Conservation (phyloP, 1,140 invertebrate genomes). For the Bradynema listronoti region DNA sequence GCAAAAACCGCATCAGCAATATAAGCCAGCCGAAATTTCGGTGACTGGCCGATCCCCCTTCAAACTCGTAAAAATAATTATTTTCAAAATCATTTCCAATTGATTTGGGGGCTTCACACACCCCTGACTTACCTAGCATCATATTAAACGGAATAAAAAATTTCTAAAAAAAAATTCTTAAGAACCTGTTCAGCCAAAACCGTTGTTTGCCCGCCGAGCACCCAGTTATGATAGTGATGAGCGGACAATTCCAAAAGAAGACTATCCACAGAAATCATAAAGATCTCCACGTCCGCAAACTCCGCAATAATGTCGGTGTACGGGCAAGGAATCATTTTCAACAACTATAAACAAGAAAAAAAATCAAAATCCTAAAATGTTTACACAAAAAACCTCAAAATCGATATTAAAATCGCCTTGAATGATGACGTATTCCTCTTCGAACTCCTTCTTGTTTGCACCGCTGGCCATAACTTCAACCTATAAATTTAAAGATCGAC, state of each 20-base stretch:
- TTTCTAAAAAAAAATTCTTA: no score
- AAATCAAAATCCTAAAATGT: not conserved
- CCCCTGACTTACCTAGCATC: no score
- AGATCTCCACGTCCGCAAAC: slow-evolving; percentile 58
- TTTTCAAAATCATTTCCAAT: no score
- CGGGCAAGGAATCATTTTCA: slow-evolving; percentile 33
- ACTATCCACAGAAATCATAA: slow-evolving; percentile 53
- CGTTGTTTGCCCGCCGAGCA: slow-evolving; percentile 51
- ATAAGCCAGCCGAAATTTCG: no score
- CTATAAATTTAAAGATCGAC: no score
- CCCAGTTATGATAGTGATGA: slow-evolving; percentile 56
- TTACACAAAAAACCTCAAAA: not conserved
- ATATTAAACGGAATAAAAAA: no score
- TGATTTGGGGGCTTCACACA: no score
- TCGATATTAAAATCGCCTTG: slow-evolving; percentile 8
- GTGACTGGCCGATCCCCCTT: no score
- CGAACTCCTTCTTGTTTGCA: no score
- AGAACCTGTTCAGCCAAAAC: slow-evolving; percentile 50
- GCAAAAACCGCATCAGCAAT: no score
- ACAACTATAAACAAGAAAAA: slow-evolving; percentile 16
- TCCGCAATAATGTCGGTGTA: slow-evolving; percentile 51
- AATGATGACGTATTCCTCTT: slow-evolving; percentile 1
- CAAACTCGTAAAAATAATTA: no score
- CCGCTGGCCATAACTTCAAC: no score
- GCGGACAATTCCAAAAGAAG: slow-evolving; percentile 49